Evolutionary conservation across 1,140 invertebrate species (phyloP), one percentile per base, ranked within the genome.

Genomic region (Drosophila kepulauana): DNA sequence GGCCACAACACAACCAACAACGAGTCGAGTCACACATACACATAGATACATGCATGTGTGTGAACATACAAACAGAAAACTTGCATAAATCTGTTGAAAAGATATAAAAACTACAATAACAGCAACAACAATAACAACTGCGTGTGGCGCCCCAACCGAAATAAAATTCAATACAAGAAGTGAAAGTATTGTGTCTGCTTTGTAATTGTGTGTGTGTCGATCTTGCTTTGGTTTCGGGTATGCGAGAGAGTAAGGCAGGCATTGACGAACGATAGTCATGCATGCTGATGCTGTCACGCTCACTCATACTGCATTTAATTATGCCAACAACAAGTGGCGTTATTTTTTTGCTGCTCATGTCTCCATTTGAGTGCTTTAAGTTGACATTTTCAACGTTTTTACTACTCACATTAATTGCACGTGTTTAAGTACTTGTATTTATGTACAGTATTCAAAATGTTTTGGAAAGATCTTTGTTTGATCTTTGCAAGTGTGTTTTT

Each of bases 81-180:
- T 77, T 80, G 81, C 77, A 84, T 72, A 87, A 75, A 88, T 88
- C 63, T 79, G 57, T 61, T 75, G 56, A 71, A 81, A 74, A 82
- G 63, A 78, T 73, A 51, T 79, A 78, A 68, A 69, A 49, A 38
- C 45, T 38, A 78, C 75, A 68, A 52, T 66, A 84, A 79, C 76
- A 74, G 78, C 70, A 88, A 70, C 65, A 65, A 38, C 35, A 38
- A 38, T 10, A 10, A 38, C 35, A 10, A 10, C 7, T 38, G 35
- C 10, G 57, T 57, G 65, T 67, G 68, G 64, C 77, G 78, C 73
- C 49, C 77, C 45, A 89, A 69, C 65, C 71, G 43, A 89, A 89
- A 89, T 88, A 71, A 82, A 82, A 79, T 89, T 79, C 62, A 89
- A 89, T 88, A 84, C 75, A 90, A 90, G 86, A 89, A 89, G 85